A percentile compares a stretch with the other conserved stretches of the same genome.
Evolutionary conservation across 1,140 invertebrate species (phyloP).

Genomic region (Trialeurodes vaporariorum): DNA sequence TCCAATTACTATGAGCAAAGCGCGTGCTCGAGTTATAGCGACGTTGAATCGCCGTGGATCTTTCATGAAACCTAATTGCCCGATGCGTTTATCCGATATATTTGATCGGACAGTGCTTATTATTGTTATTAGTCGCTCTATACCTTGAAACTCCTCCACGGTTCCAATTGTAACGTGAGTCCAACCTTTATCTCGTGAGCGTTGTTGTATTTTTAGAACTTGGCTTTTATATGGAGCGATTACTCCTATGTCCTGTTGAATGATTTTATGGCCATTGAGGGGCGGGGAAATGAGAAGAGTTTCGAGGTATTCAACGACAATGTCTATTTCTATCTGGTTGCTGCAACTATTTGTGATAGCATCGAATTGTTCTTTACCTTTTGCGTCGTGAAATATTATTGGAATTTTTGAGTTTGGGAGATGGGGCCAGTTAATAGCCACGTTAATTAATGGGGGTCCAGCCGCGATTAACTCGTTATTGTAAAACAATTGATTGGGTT

Average conservation of each 20-base stretch:
- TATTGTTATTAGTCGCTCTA: neutral
- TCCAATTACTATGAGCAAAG: neutral
- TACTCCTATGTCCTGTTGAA: neutral
- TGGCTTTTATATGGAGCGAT: neutral
- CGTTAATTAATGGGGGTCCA: neutral
- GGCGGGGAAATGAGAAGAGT: neutral
- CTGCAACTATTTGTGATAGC: neutral
- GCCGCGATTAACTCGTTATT: slow-evolving; percentile 45
- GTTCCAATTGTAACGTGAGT: neutral
- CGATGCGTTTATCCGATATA: neutral
- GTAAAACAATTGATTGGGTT: slow-evolving; percentile 75
- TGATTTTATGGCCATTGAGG: neutral
- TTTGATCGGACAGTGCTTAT: neutral
- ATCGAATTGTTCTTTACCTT: neutral
- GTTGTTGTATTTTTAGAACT: neutral
- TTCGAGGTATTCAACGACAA: neutral
- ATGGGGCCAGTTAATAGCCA: neutral
- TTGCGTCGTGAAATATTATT: neutral
- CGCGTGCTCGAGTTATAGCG: neutral
- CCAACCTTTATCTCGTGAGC: neutral
- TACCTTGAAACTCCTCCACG: neutral
- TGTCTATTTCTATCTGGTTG: neutral
- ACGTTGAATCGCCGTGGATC: neutral
- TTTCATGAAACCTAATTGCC: neutral
- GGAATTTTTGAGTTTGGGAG: neutral